phyloP scores from a whole-genome alignment of 2,888 invertebrate genomes.

The Drosophila atripex region DNA sequence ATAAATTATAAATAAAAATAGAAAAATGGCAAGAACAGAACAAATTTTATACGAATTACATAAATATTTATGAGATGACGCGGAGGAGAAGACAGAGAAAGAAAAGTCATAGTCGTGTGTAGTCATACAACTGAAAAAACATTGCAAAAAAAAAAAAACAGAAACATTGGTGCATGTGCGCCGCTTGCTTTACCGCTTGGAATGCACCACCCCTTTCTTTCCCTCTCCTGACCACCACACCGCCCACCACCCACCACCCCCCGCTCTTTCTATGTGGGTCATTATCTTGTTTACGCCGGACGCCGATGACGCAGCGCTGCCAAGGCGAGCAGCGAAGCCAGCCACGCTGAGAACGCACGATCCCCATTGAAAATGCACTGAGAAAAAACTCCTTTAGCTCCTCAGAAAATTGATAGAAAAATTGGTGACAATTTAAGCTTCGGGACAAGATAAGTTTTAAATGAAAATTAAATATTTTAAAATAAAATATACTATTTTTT shows the following conservation, averaged over 20 bases:
- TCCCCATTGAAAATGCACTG: conserved; percentile 1
- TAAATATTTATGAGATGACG: conserved; percentile 33
- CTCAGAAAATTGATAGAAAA: no score
- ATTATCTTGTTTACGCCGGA: conserved; percentile 74
- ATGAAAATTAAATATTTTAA: no score
- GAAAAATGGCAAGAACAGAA: conserved; percentile 10
- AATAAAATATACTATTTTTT: not conserved
- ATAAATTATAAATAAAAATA: conserved; percentile 44
- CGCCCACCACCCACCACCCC: not conserved
- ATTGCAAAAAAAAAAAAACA: not conserved
- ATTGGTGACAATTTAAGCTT: no score
- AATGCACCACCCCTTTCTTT: conserved; percentile 42
- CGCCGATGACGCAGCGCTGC: conserved; percentile 48
- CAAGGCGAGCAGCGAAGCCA: conserved; percentile 15
- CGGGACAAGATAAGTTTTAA: no score
- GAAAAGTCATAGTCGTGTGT: no score
- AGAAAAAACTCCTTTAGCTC: no score
- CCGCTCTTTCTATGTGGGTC: conserved; percentile 61
- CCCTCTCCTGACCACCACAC: conserved; percentile 4
- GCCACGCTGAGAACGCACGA: conserved; percentile 19
- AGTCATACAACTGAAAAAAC: not conserved
- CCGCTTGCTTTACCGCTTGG: conserved; percentile 53
- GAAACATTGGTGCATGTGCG: conserved; percentile 40
- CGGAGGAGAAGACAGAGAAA: not conserved
- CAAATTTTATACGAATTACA: conserved; percentile 20